Base-by-base conservation (phyloP, 1,140 invertebrate genomes). In the Potamilus streckersoni region DNA sequence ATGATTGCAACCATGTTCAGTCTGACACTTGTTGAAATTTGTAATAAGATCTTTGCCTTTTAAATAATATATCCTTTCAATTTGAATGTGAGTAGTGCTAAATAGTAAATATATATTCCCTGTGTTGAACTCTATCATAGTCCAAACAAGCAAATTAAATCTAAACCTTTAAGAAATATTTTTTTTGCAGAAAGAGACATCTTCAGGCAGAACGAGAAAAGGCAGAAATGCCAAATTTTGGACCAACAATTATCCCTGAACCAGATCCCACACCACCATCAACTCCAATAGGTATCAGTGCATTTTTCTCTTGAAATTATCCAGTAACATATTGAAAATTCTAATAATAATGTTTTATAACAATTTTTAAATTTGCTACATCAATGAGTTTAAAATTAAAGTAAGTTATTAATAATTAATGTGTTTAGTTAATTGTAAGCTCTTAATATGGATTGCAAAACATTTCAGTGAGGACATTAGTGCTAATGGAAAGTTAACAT, bases 171-270 rank as follows among this genome's bases (percentile, higher is more conserved):
- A 49, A 49, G 38, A 49, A 49, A 49, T 49, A 5, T 60, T 71
- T 31, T 31, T 79, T 61, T 78, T 78, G n/a, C 72, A 87, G 86
- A 68, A 80, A 82, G 73, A 81, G 82, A 38, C 83, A 87, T 75
- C 61, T 84, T 61, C 74, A 82, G n/a, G 80, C 83, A 58, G 86
- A 87, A 62, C 72, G 83, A 60, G 86, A 87, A 70, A 87, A 87
- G 67, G 82, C 85, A 16, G 86, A 87, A 61, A 83, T 87, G 80
- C 86, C 86, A 15, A 84, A 84, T 64, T 87, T 87, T 77, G 86
- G 86, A 57, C 85, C 86, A 57, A 86, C 84, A 19, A 85, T 86
- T 59, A 76, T 86, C 57, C 86, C 86, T 31, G 86, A 88, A 79
- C 86, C 85, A 19, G 86, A 88, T 64, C 78, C 84, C 19, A 85